Percentiles rank a stretch among this genome's conserved stretches.
Conservation (phyloP, 2,797 vertebrate genomes). For the Artibeus lituratus region DNA sequence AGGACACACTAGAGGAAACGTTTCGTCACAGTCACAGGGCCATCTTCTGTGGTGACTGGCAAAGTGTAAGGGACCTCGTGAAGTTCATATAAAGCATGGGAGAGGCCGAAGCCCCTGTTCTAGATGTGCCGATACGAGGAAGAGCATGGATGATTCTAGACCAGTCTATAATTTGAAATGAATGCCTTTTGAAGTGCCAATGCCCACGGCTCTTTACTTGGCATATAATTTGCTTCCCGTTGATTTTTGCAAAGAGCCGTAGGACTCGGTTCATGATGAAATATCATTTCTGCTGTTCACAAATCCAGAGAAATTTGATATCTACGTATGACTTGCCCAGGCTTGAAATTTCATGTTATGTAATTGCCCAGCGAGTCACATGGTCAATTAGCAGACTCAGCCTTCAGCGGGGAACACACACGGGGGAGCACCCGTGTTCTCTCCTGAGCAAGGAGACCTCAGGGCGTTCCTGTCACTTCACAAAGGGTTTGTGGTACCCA, state of each 20-base stretch:
- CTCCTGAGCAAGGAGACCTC: not conserved
- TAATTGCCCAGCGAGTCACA: not conserved
- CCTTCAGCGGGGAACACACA: not conserved
- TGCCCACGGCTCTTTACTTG: not conserved
- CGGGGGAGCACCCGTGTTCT: rapidly evolving
- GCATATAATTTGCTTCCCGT: conserved; percentile 1
- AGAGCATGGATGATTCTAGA: not conserved
- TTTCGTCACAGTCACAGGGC: not conserved
- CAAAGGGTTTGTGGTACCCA: not conserved
- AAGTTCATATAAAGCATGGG: not conserved
- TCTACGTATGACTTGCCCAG: not conserved
- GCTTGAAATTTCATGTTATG: conserved; percentile 35
- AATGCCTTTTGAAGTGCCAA: not conserved
- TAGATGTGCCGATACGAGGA: not conserved
- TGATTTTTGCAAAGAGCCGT: not conserved
- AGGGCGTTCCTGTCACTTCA: rapidly evolving
- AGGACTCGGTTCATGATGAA: not conserved
- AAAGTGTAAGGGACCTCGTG: not conserved
- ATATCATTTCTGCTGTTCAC: conserved; percentile 48
- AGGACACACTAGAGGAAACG: not conserved
- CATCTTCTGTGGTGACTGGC: not conserved
- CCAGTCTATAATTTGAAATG: conserved; percentile 34
- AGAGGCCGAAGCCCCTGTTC: not conserved
- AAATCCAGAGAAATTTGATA: conserved; percentile 54
- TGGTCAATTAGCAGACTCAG: not conserved